phyloP scores from a whole-genome alignment of 2,797 vertebrate genomes.

The Sebastes hopkinsi region DNA sequence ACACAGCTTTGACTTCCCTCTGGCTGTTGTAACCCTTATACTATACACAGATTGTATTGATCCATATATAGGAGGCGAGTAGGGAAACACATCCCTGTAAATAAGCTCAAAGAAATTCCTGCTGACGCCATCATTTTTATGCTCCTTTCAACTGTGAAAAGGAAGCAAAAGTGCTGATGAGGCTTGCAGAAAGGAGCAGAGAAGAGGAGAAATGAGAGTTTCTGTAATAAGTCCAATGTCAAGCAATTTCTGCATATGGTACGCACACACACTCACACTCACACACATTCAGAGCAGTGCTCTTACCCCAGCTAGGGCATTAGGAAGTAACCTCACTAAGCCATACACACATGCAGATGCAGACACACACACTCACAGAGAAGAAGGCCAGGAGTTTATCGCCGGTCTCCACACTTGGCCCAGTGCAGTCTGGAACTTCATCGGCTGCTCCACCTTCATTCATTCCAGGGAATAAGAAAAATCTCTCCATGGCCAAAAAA shows the following conservation, averaged over 20 bases:
- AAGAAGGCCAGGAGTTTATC: constrained; percentile 60
- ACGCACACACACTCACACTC: constrained; percentile 2
- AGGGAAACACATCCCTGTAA: constrained; percentile 69
- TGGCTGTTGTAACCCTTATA: constrained; percentile 55
- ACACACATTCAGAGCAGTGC: constrained; percentile 6
- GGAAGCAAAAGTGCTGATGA: constrained; percentile 74
- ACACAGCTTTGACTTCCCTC: constrained; percentile 1
- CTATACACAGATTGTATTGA: constrained; percentile 72
- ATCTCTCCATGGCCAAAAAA: constrained; percentile 33
- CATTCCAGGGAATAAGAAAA: constrained; percentile 35
- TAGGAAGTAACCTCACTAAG: constrained; percentile 34
- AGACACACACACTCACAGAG: neutral
- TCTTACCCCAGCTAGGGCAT: constrained; percentile 25
- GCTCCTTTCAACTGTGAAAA: constrained; percentile 70
- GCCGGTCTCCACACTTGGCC: constrained; percentile 56
- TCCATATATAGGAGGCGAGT: constrained; percentile 47
- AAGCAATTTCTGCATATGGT: constrained; percentile 57
- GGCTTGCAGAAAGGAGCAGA: constrained; percentile 48
- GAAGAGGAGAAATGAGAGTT: constrained; percentile 46
- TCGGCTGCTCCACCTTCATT: constrained; percentile 39
- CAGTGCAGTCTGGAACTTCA: constrained; percentile 32
- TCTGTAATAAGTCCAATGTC: constrained; percentile 70
- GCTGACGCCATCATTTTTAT: constrained; percentile 66
- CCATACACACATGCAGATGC: constrained; percentile 14
- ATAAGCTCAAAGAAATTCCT: constrained; percentile 68